A percentile compares a stretch with the other conserved stretches of the same genome.
Conservation (phyloP, 2,888 invertebrate species). For the Busseola fusca region DNA sequence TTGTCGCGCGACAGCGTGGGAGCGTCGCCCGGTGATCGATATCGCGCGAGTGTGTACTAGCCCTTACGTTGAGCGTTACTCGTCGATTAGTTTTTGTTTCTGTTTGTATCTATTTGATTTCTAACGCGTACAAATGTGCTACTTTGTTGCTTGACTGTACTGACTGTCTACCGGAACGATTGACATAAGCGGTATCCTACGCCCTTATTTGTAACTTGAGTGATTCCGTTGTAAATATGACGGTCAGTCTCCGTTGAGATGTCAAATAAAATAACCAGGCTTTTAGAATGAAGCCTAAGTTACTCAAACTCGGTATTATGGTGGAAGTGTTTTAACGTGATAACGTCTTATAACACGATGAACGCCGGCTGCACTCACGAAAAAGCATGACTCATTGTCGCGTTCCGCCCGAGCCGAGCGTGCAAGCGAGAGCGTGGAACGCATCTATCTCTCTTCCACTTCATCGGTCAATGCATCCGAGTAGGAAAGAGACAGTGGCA, state of each 20-base stretch:
- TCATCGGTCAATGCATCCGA: too few relatives aligned
- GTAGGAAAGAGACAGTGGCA: too few relatives aligned
- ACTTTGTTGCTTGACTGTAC: constrained; percentile 23
- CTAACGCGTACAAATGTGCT: constrained; percentile 31
- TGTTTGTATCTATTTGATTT: constrained; percentile 34
- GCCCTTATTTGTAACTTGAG: constrained; percentile 13
- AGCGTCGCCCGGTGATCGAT: constrained; percentile 70
- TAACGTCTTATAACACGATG: too few relatives aligned
- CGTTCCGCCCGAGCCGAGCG: too few relatives aligned
- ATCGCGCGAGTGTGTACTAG: constrained; percentile 61
- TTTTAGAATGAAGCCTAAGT: background rate
- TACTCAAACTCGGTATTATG: background rate
- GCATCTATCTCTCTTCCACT: too few relatives aligned
- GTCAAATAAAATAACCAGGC: background rate
- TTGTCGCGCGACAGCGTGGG: constrained; percentile 85
- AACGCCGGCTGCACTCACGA: too few relatives aligned
- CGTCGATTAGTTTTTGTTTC: constrained; percentile 33
- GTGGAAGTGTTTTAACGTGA: too few relatives aligned
- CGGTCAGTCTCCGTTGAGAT: background rate
- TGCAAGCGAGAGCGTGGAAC: too few relatives aligned
- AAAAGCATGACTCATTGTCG: too few relatives aligned
- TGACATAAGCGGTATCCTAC: constrained; percentile 23
- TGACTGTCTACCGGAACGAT: constrained; percentile 20
- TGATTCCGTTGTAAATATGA: constrained; percentile 20
- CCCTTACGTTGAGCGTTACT: constrained; percentile 56